Evolutionary conservation across 1,140 invertebrate genomes (phyloP).

Genomic region (Drosophila nasuta): DNA sequence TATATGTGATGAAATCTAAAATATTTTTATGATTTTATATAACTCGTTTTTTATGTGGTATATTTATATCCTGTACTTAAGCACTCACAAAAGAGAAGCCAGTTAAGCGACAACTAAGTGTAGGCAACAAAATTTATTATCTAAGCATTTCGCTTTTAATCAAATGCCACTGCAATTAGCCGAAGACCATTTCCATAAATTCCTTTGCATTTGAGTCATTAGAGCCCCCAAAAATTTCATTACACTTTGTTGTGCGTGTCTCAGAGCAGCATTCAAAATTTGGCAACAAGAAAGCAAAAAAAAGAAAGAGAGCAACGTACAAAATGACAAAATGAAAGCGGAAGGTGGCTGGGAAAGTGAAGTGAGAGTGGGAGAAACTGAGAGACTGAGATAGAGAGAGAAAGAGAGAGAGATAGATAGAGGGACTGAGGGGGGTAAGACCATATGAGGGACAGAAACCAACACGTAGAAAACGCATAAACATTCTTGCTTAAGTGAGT

Average conservation of each 20-base stretch:
- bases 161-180: conserved; percentile 73
- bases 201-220: conserved; percentile 77
- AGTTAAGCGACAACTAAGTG: conserved; percentile 2
- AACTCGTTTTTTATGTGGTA: too few relatives aligned
- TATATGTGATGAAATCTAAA: too few relatives aligned
- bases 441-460: conserved; percentile 71
- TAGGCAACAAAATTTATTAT: conserved; percentile 18
- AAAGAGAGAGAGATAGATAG: not conserved
- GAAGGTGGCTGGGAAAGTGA: conserved; percentile 9
- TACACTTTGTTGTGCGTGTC: conserved; percentile 60
- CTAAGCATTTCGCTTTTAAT: conserved; percentile 49
- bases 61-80: too few relatives aligned
- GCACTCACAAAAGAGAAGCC: not conserved
- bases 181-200: conserved; percentile 57
- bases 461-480: conserved; percentile 82
- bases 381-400: conserved; percentile 41
- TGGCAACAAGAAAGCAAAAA: conserved; percentile 23
- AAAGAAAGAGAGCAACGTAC: conserved; percentile 11
- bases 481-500: conserved; percentile 83
- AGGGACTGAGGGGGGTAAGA: not conserved
- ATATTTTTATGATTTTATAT: too few relatives aligned
- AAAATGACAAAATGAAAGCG: conserved; percentile 50
- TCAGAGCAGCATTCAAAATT: conserved; percentile 38
- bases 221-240: conserved; percentile 71
- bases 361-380: not conserved